Conservation (phyloP, 2,113 vertebrate genomes). For the Typhlomys cinereus region DNA sequence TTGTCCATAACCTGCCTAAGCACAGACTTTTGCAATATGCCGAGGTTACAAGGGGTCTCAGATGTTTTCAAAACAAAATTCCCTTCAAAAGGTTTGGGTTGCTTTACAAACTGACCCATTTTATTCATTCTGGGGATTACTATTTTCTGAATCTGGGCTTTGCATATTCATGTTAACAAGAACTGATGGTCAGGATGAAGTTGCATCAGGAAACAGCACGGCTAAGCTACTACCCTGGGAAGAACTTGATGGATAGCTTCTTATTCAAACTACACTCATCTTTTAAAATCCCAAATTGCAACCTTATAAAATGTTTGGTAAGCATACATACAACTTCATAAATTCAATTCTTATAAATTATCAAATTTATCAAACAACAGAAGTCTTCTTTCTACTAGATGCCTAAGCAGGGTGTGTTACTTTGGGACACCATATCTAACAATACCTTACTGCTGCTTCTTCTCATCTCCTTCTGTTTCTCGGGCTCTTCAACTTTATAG, state of each 20-base stretch:
- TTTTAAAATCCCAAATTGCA: not conserved
- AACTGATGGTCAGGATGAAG: not conserved
- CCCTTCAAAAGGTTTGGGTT: not conserved
- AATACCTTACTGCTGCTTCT: not conserved
- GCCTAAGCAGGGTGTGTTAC: not conserved
- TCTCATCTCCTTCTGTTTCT: not conserved
- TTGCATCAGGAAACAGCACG: not conserved
- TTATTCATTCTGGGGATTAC: not conserved
- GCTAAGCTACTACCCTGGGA: not conserved
- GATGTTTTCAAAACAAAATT: not conserved
- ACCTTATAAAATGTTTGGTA: not conserved
- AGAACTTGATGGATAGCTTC: not conserved
- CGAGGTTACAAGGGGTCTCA: not conserved
- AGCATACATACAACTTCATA: not conserved
- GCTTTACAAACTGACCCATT: not conserved
- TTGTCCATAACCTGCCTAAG: not conserved
- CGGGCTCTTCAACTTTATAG: not conserved
- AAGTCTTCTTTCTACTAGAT: not conserved
- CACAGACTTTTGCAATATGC: not conserved
- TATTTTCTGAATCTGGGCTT: not conserved
- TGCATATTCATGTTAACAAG: conserved; percentile 23
- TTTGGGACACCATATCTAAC: not conserved
- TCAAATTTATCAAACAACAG: too few relatives aligned
- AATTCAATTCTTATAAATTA: not conserved
- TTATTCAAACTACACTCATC: not conserved